phyloP scores from a whole-genome alignment of 2,113 vertebrate genomes.

The Porphyrio hochstetteri region DNA sequence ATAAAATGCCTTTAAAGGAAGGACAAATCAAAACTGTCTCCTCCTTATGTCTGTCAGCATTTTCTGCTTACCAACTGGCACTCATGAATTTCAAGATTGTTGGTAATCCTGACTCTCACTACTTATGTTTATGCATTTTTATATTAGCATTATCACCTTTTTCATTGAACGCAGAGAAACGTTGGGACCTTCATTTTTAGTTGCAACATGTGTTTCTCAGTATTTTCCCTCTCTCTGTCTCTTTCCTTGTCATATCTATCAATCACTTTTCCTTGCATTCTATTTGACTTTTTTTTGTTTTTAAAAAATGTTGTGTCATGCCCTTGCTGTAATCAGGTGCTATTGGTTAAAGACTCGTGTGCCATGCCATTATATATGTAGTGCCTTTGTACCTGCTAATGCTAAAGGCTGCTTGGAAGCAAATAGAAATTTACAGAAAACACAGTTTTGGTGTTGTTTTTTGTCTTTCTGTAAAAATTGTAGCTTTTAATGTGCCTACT shows the following conservation, averaged over 20 bases:
- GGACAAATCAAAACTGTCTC: not conserved
- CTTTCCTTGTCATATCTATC: not conserved
- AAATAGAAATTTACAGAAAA: not conserved
- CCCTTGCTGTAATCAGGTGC: not conserved
- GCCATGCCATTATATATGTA: not conserved
- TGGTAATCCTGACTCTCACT: not conserved
- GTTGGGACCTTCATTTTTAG: not conserved
- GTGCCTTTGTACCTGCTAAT: not conserved
- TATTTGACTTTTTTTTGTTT: not conserved
- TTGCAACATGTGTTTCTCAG: not conserved
- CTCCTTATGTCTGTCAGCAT: not conserved
- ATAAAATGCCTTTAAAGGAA: not conserved
- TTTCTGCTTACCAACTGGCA: not conserved
- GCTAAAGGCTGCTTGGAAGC: not conserved
- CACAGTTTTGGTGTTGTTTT: not conserved
- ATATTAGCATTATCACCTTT: not conserved
- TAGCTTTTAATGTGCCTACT: not conserved
- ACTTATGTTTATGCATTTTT: not conserved
- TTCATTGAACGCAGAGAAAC: not conserved
- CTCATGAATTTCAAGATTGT: not conserved
- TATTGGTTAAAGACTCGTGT: constrained; percentile 7
- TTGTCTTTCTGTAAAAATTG: not conserved
- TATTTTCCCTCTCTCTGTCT: not conserved
- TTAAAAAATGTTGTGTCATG: not conserved
- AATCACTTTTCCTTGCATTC: not conserved